Evolutionary conservation across 1,140 invertebrate species (phyloP).

Genomic region (Watersipora subatra): DNA sequence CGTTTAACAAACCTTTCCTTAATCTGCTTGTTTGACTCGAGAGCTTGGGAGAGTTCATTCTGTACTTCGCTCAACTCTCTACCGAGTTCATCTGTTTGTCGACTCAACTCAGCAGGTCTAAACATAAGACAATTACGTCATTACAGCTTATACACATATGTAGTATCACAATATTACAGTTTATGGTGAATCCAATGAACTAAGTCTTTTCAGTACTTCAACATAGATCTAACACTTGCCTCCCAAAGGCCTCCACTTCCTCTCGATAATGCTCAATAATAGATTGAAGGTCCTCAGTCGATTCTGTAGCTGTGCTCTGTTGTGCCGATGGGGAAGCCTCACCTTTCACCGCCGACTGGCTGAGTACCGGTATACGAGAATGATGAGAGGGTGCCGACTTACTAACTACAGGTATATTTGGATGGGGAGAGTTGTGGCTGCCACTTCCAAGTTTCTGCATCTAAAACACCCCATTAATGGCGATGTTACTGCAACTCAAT

Average conservation of each 20-base stretch:
- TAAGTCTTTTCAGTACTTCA: no score
- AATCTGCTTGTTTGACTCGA: not conserved
- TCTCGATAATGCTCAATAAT: not conserved
- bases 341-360: no score
- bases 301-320: not conserved
- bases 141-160: no score
- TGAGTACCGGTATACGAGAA: not conserved
- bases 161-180: no score
- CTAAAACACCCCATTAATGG: no score
- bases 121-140: no score
- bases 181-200: no score
- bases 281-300: no score
- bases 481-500: no score
- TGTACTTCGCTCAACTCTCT: not conserved
- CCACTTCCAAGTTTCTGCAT: not conserved
- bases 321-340: not conserved
- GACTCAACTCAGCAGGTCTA: not conserved
- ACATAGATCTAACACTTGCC: no score
- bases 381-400: not conserved
- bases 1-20: not conserved
- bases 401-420: not conserved
- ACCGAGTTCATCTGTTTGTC: not conserved
- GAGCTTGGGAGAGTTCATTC: not conserved
- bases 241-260: not conserved
- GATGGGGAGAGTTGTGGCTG: no score